Evolutionary conservation across 2,113 vertebrate species (phyloP).

Genomic region (Astatotilapia flaviijosephi): DNA sequence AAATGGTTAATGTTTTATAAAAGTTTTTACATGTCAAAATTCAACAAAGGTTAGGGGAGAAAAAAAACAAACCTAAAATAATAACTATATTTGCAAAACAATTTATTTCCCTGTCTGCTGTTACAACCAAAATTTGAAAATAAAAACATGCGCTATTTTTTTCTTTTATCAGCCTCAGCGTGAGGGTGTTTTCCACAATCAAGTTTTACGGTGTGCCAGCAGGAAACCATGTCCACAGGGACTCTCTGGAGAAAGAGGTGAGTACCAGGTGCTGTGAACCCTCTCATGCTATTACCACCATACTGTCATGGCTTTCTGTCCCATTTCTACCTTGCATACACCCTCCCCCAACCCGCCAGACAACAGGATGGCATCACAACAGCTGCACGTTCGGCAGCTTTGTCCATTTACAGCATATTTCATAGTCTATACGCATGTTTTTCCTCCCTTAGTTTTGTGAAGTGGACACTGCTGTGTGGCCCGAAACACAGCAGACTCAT

Average conservation of each 20-base stretch:
- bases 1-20: background rate
- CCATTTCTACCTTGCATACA: constrained; percentile 52
- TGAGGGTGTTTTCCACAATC: constrained; percentile 69
- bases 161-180: constrained; percentile 59
- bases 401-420: constrained; percentile 33
- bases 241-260: constrained; percentile 58
- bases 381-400: constrained; percentile 52
- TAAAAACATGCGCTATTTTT: constrained; percentile 34
- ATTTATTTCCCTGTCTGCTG: background rate
- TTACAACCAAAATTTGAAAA: constrained; percentile 24
- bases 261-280: constrained; percentile 61
- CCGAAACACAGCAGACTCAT: constrained; percentile 57
- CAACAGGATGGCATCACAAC: constrained; percentile 40
- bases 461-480: background rate
- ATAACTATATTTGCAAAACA: background rate
- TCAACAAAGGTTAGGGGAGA: background rate
- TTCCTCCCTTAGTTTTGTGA: background rate
- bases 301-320: constrained; percentile 41
- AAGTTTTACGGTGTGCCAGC: constrained; percentile 66
- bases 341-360: background rate
- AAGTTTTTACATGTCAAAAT: background rate
- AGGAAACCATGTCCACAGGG: constrained; percentile 48
- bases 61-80: background rate
- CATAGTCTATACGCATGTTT: background rate
- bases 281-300: constrained; percentile 47